Conservation (phyloP, 2,113 vertebrate species). For the Numenius arquata region DNA sequence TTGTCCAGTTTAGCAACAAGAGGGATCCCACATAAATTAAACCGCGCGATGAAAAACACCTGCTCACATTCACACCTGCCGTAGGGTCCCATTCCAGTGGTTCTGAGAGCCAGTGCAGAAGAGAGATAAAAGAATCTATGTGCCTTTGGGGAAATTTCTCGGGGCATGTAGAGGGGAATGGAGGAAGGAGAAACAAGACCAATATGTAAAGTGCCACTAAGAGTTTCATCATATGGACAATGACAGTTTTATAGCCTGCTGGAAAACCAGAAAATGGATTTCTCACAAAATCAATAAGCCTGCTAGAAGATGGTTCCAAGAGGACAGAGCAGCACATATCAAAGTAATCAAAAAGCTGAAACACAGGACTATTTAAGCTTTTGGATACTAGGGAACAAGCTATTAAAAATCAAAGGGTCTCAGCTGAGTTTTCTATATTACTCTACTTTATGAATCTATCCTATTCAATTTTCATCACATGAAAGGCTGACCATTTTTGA, state of each 20-base stretch:
- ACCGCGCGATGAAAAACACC: background rate
- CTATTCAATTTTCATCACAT: background rate
- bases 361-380: constrained; percentile 9
- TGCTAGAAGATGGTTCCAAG: constrained; percentile 20
- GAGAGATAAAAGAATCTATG: background rate
- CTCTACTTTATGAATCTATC: background rate
- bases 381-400: background rate
- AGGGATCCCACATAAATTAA: background rate
- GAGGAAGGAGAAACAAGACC: background rate
- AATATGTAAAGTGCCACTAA: background rate
- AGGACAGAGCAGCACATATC: background rate
- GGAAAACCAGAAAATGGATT: constrained; percentile 37
- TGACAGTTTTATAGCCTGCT: constrained; percentile 48
- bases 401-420: constrained; percentile 25
- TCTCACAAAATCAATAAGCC: constrained; percentile 46
- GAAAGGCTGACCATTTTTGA: background rate
- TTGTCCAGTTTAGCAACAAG: background rate
- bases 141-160: background rate
- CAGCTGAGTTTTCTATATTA: constrained; percentile 2
- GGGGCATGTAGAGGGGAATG: background rate
- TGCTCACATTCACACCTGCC: background rate
- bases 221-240: constrained; percentile 11
- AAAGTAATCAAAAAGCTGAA: constrained; percentile 36
- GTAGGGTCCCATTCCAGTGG: background rate
- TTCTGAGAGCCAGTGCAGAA: background rate